These are phyloP conservation scores for Champsocephalus esox DNA, from an alignment of 2,797 vertebrate genomes.

Conservation along the genomic window DNA sequence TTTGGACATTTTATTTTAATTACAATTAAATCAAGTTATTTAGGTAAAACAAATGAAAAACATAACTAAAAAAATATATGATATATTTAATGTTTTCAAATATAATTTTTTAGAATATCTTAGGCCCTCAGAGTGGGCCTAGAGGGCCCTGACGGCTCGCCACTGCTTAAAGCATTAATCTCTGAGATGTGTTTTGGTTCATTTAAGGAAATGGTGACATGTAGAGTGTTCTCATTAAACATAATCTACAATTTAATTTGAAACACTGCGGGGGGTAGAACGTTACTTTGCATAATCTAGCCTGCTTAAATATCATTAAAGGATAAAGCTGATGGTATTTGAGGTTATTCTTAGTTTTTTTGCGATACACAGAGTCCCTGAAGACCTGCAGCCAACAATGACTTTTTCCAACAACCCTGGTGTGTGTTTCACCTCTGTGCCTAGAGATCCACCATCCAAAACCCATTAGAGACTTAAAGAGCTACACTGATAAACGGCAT, in stretches of 20 bases:
- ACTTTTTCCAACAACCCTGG: background rate
- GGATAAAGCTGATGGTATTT: background rate
- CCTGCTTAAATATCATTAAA: background rate
- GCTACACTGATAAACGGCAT: background rate
- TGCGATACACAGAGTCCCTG: background rate
- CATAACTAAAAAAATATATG: no score
- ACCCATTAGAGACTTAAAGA: background rate
- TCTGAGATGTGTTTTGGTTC: background rate
- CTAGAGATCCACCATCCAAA: background rate
- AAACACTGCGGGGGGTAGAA: background rate
- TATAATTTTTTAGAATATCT: no score
- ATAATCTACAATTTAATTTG: conserved; percentile 9
- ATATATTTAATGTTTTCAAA: no score
- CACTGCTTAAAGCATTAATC: conserved; percentile 4
- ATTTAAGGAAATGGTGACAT: background rate
- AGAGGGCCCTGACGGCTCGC: no score
- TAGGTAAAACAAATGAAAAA: no score
- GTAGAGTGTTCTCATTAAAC: background rate
- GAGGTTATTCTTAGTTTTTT: background rate
- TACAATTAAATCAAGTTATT: no score
- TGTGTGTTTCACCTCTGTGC: background rate
- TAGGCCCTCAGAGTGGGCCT: no score
- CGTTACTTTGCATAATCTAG: background rate
- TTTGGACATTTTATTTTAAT: no score
- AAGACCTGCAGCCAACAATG: background rate